Conservation (phyloP, 1,140 invertebrate genomes). For the Drosophila kohkoa region DNA sequence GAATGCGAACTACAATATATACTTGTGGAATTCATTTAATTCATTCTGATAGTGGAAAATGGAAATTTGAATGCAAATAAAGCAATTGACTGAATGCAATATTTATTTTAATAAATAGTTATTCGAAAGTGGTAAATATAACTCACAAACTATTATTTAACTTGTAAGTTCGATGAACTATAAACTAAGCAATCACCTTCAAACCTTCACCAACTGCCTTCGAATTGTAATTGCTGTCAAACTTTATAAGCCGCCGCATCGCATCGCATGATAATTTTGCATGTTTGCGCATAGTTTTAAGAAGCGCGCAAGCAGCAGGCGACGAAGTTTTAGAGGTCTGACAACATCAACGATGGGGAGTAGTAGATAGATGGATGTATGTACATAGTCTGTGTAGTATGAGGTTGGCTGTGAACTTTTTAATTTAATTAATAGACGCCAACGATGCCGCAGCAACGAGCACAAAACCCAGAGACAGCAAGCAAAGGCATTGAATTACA, state of each 20-base stretch:
- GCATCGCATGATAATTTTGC: conserved; percentile 58
- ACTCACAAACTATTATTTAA: background rate
- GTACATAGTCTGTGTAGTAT: background rate
- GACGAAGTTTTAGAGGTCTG: conserved; percentile 10
- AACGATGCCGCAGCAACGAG: conserved; percentile 43
- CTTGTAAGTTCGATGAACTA: background rate
- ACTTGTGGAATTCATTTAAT: too few species aligned
- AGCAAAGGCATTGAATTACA: conserved; percentile 71
- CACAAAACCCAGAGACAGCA: conserved; percentile 40
- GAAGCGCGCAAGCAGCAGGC: conserved; percentile 18
- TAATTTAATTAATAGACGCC: conserved; percentile 78
- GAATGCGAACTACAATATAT: too few species aligned
- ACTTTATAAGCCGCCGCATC: conserved; percentile 37
- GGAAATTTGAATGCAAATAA: too few species aligned
- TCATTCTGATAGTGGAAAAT: too few species aligned
- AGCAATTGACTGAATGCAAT: too few species aligned
- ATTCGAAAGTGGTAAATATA: too few species aligned
- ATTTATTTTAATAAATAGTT: too few species aligned
- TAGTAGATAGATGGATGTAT: background rate
- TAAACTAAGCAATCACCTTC: background rate
- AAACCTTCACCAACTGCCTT: background rate
- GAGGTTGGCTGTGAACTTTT: conserved; percentile 66
- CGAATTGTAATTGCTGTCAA: conserved; percentile 45
- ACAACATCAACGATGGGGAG: conserved; percentile 14
- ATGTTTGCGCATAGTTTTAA: conserved; percentile 70